A percentile compares a stretch with the other conserved stretches of the same genome.
Conservation (phyloP, 2,888 invertebrate species). For the Morpho deidamia region DNA sequence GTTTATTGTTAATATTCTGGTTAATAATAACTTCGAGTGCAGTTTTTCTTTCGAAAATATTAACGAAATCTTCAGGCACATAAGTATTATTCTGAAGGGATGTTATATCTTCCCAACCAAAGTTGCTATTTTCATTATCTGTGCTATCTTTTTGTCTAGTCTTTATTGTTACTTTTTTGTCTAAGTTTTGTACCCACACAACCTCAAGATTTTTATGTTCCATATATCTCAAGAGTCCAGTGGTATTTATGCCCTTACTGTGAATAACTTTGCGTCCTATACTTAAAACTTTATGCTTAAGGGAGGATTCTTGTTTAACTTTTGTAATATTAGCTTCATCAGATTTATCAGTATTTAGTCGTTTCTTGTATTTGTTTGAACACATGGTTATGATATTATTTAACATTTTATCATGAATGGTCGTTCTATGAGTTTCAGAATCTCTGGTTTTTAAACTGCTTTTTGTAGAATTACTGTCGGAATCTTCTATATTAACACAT, state of each 20-base stretch:
- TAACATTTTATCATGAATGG: constrained; percentile 36
- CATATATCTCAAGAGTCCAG: constrained; percentile 53
- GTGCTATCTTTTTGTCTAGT: constrained; percentile 36
- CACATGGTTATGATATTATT: constrained; percentile 46
- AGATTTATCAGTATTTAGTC: constrained; percentile 27
- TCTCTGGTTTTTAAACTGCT: constrained; percentile 16
- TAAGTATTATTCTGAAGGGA: constrained; percentile 3
- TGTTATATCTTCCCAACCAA: constrained; percentile 37
- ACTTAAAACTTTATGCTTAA: constrained; percentile 60
- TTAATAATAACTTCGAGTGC: not conserved
- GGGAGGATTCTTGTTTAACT: constrained; percentile 34
- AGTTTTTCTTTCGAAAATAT: constrained; percentile 9
- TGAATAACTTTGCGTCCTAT: constrained; percentile 59
- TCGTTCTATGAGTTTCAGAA: constrained; percentile 12
- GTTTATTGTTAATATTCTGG: not conserved
- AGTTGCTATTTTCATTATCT: constrained; percentile 27
- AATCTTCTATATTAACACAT: constrained; percentile 53
- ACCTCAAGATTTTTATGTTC: constrained; percentile 54
- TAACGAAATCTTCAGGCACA: constrained; percentile 11
- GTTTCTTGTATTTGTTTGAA: constrained; percentile 39
- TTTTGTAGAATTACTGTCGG: constrained; percentile 38
- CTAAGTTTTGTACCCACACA: constrained; percentile 40
- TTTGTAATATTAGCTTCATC: constrained; percentile 22
- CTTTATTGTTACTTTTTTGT: constrained; percentile 36
- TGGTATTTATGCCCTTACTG: constrained; percentile 45